Evolutionary conservation across 2,888 invertebrate genomes (phyloP), one percentile per base, ranked within the genome.

Genomic region (Campaea margaritaria): DNA sequence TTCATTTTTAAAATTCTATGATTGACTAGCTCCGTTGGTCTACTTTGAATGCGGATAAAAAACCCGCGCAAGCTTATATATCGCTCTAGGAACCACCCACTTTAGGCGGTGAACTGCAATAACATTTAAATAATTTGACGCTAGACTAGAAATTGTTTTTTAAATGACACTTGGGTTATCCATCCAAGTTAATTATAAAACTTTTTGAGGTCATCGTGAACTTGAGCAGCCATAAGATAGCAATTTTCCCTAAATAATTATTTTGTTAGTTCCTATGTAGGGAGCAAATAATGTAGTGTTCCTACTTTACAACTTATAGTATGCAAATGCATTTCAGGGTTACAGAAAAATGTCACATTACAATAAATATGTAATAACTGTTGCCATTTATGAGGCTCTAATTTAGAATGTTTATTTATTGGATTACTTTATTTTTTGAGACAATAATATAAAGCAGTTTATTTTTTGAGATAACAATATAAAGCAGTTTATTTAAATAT

Each of bases 1-100:
- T 79, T 88, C 89, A 89, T 89, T 73, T 79, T 83, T 58, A 58
- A 70, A 56, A 46, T 21, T 68, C 56, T 72, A 66, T 68, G 78
- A 70, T 78, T 78, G 82, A 62, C 82, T 83, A 82, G 85, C 86
- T 82, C 77, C 80, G 84, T 66, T 87, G 86, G 82, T 86, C 89
- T 90, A 90, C 83, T 86, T 89, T 72, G 89, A 89, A 85, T 91
- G 91, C 75, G 74, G 79, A 69, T 79, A 78, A 86, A 83, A 89
- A 88, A 76, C 83, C 79, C 73, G 84, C 82, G 84, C 86, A 73
- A 74, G 85, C 88, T 86, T 90, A 81, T 91, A 89, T 89, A 90
- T 86, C 69, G 65, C 71, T 75, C 78, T 73, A 74, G 76, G 85
- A 83, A 76, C 89, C 89, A 87, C 89, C 88, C 86, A 89, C 88